Evolutionary conservation across 2,888 invertebrate species (phyloP).

Genomic region (Drosophila cracens): DNA sequence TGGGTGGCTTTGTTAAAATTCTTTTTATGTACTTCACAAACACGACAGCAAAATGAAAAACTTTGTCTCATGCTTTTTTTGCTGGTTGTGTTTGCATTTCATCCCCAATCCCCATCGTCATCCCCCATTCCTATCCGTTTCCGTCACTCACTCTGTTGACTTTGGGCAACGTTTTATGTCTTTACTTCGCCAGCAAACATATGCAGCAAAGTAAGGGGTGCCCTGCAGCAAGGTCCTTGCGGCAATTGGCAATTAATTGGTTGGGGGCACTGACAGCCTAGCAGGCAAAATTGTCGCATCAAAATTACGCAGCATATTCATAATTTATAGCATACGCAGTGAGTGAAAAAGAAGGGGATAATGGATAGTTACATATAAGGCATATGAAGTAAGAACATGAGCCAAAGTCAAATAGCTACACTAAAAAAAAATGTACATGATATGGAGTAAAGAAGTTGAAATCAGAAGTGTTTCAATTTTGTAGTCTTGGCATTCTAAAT

Average conservation of each 20-base stretch:
- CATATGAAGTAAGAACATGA: not conserved
- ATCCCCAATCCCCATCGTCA: not conserved
- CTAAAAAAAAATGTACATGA: not conserved
- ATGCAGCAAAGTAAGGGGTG: constrained; percentile 16
- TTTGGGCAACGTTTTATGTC: constrained; percentile 67
- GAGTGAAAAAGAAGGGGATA: constrained; percentile 5
- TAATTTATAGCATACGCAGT: constrained; percentile 72
- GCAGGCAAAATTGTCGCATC: constrained; percentile 46
- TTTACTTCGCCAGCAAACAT: constrained; percentile 61
- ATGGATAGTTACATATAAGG: not conserved
- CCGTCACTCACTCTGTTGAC: constrained; percentile 36
- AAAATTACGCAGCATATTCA: constrained; percentile 63
- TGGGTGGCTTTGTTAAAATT: constrained; percentile 34
- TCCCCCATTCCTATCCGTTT: not conserved
- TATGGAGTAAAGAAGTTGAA: not conserved
- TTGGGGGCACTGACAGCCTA: constrained; percentile 21
- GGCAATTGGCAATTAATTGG: constrained; percentile 75
- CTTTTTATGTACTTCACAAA: constrained; percentile 43
- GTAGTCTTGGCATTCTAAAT: not conserved
- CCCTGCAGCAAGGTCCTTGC: constrained; percentile 19
- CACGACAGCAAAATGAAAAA: constrained; percentile 54
- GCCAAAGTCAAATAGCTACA: not conserved
- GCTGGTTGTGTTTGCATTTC: constrained; percentile 45
- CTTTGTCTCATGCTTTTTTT: constrained; percentile 30
- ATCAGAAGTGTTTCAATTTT: not conserved